Conservation (phyloP, 1,140 invertebrate genomes). For the Heliothis subflexa region DNA sequence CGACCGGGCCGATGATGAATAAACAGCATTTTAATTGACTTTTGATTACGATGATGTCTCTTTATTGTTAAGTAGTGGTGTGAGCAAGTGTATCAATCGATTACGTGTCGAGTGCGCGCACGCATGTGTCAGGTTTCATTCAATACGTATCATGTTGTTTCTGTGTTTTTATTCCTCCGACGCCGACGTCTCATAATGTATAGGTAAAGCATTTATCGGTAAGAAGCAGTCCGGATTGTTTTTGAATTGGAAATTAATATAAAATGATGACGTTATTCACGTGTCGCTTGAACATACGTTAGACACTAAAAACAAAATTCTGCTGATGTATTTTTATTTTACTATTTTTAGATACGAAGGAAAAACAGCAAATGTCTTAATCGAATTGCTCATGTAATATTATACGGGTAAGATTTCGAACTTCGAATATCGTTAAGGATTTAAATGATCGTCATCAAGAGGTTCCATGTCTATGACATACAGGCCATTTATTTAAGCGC, state of each 20-base stretch:
- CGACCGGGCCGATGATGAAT: slow-evolving; percentile 70
- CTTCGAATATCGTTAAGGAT: slow-evolving; percentile 62
- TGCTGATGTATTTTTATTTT: too few relatives aligned
- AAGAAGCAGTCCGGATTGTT: background rate
- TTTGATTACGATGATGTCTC: slow-evolving; percentile 79
- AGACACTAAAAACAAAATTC: too few relatives aligned
- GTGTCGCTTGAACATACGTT: background rate
- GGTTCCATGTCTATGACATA: slow-evolving; percentile 58
- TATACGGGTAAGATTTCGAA: slow-evolving; percentile 61
- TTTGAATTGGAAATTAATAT: background rate
- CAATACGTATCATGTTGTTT: background rate
- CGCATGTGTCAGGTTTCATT: slow-evolving; percentile 37
- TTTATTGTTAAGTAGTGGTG: slow-evolving; percentile 70
- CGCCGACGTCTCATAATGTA: background rate
- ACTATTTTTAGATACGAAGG: too few relatives aligned
- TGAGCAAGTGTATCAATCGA: slow-evolving; percentile 65
- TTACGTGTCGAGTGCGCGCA: slow-evolving; percentile 56
- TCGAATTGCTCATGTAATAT: slow-evolving; percentile 68
- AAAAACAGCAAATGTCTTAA: slow-evolving; percentile 69
- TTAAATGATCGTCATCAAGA: slow-evolving; percentile 73
- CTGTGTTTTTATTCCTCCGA: too few relatives aligned
- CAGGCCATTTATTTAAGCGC: slow-evolving; percentile 72
- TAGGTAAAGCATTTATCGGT: background rate
- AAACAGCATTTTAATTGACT: slow-evolving; percentile 84
- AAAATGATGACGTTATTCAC: background rate